Evolutionary conservation across 2,797 vertebrate genomes (phyloP), one percentile per base, ranked within the genome.

Genomic region (Geotria australis): DNA sequence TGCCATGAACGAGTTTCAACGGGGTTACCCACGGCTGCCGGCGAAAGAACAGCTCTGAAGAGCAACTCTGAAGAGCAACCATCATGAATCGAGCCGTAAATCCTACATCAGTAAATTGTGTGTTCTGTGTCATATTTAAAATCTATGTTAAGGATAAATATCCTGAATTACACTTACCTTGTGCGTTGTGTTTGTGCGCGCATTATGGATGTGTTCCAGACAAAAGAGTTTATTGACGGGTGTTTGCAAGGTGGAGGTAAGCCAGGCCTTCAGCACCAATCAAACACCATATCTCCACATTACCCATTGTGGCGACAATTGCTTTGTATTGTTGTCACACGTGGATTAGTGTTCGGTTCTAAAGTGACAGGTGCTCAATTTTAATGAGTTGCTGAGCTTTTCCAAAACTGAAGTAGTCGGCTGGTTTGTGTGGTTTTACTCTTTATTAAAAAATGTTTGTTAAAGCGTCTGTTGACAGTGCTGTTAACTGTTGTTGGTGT

Each of bases 191-290:
- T 68, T 38, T 38, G 24, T 24, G 24, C 38, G 24, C 24, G 5
- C 24, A 38, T 38, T 24, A 38, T 38, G 24, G 5, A 38, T 38
- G 24, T 24, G 64, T 61, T 65, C 60, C 67, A 98, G 89, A 85
- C 81, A 69, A 98, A 98, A 80, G 89, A 94, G 69, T 98, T 95
- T 75, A 93, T 94, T 68, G 89, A 95, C 74, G 76, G 76, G 70
- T 88, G 83, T 77, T 83, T 95, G 80, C 78, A 83, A 68, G 77
- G 72, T 67, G 85, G 85, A 78, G 89, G 89, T 94, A 81, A 67
- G 61, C n/a, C n/a, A 46, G 9, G 47, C 48, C 55, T 46, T 58
- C 13, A 46, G 47, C 13, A 47, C 7, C 56, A 24, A 12, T 59
- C 10, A 46, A 56, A 10, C 24, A 45, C 15, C 6, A 12, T n/a